Percentiles rank a stretch among this genome's conserved stretches.
Evolutionary conservation across 2,888 invertebrate species (phyloP).

Genomic region (Lymantria dispar): DNA sequence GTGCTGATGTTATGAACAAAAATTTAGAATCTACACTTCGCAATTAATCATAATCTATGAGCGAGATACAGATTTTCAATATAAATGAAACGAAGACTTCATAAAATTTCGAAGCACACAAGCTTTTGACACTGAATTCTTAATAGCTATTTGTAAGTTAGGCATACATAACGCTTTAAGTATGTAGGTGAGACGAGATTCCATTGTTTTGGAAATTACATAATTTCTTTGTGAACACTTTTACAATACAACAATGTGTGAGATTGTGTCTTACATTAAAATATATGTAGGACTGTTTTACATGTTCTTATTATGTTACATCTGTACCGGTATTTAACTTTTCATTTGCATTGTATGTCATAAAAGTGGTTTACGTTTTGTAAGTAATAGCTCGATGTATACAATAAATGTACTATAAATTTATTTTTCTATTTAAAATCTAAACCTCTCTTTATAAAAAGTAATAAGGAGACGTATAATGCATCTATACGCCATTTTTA

Average conservation of each 20-base stretch:
- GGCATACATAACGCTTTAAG: slow-evolving; percentile 21
- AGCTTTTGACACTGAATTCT: slow-evolving; percentile 26
- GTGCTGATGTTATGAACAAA: too few species aligned
- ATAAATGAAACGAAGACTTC: too few species aligned
- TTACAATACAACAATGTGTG: slow-evolving; percentile 34
- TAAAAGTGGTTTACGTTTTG: background rate
- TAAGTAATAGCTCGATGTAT: background rate
- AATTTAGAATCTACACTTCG: too few species aligned
- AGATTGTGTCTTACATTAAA: slow-evolving; percentile 21
- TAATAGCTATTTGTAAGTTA: slow-evolving; percentile 17
- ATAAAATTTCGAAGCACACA: background rate
- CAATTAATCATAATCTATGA: too few species aligned
- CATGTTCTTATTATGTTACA: background rate
- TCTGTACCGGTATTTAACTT: background rate
- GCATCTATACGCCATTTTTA: too few species aligned
- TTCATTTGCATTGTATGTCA: background rate
- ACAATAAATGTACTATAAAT: background rate
- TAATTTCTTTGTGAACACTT: slow-evolving; percentile 34
- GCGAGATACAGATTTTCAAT: too few species aligned
- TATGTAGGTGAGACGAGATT: slow-evolving; percentile 22
- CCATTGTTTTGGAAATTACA: slow-evolving; percentile 34
- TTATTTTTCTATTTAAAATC: too few species aligned
- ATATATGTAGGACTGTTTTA: slow-evolving; percentile 20
- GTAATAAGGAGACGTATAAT: too few species aligned
- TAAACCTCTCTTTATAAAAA: too few species aligned